Base-by-base conservation (phyloP, 2,797 vertebrate species). In the Sebastes paucispinis region DNA sequence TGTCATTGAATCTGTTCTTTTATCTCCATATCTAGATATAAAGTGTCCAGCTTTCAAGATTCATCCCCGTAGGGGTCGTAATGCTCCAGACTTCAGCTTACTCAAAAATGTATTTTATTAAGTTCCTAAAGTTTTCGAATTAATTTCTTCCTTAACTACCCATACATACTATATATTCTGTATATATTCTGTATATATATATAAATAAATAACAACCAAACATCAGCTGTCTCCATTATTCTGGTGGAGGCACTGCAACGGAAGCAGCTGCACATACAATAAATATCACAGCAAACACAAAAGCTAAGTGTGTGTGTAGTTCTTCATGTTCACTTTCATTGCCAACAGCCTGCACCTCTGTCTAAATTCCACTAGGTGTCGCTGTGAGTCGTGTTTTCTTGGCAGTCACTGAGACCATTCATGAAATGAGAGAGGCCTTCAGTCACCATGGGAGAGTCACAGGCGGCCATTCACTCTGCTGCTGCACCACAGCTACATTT, bases 401-500 rank as follows among this genome's bases (percentile, higher is more conserved):
- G 69, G 55, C 76, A 80, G 73, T 70, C 54, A 73, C 67, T 62
- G 77, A 74, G 77, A 77, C 87, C 90, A 91, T 91, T 92, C 89
- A 92, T 90, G 89, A 93, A 91, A 92, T 77, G 59, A 90, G 90
- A 88, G 86, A 89, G 90, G 90, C 91, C 91, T 92, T 77, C 70
- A 81, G 80, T 85, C 87, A 77, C 82, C 85, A 88, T 83, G 88
- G 77, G 85, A 91, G 89, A 92, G 86, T 87, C 80, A 79, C 66
- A 84, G 69, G 82, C 87, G 83, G 83, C 81, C 76, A 88, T 91
- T 90, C 78, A 90, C 39, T 34, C 25, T 20, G 55, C 84, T 52
- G 68, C 84, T 52, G 66, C 83, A 68, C 3, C 50, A 70, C 13
- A 32, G 34, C 67, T 68, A 69, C 43, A 13, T 75, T 58, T 75